These are phyloP conservation scores for Entosphenus tridentatus DNA, from an alignment of 2,113 vertebrate genomes.

Conservation along the genomic window DNA sequence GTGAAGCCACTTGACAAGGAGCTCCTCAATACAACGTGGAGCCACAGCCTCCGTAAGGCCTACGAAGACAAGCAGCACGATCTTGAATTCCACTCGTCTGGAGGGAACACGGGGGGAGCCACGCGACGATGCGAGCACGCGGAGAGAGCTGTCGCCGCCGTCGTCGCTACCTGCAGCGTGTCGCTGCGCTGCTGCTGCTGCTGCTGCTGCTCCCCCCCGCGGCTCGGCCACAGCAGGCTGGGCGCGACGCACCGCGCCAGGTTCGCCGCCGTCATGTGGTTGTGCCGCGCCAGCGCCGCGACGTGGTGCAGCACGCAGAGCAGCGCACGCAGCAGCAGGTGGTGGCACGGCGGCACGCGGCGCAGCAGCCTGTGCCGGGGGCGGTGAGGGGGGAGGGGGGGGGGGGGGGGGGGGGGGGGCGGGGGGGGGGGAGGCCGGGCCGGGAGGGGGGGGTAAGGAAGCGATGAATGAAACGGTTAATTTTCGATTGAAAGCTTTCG, in stretches of 20 bases:
- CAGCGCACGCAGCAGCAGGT: conserved; percentile 31
- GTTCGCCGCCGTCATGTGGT: conserved; percentile 61
- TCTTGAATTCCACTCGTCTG: background rate
- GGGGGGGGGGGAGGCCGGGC: too few species aligned
- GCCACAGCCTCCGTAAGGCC: background rate
- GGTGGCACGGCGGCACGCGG: conserved; percentile 14
- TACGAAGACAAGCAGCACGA: background rate
- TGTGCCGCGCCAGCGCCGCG: conserved; percentile 27
- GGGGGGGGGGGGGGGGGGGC: too few species aligned
- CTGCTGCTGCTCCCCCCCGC: conserved; percentile 16
- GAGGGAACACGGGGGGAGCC: background rate
- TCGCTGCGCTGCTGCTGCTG: conserved; percentile 30
- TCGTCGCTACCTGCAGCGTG: conserved; percentile 20
- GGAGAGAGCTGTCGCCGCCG: background rate
- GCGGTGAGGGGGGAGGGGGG: too few species aligned
- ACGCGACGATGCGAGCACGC: background rate
- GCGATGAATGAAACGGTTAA: too few species aligned
- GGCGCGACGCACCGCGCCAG: conserved; percentile 63
- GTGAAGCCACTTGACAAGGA: background rate
- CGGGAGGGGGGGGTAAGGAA: too few species aligned
- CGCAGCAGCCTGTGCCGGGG: too few species aligned
- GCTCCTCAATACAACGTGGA: background rate
- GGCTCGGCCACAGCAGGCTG: conserved; percentile 34
- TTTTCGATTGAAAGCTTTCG: too few species aligned
- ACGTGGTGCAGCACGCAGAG: conserved; percentile 34